Conservation (phyloP, 2,113 vertebrate genomes). For the Coturnix japonica region DNA sequence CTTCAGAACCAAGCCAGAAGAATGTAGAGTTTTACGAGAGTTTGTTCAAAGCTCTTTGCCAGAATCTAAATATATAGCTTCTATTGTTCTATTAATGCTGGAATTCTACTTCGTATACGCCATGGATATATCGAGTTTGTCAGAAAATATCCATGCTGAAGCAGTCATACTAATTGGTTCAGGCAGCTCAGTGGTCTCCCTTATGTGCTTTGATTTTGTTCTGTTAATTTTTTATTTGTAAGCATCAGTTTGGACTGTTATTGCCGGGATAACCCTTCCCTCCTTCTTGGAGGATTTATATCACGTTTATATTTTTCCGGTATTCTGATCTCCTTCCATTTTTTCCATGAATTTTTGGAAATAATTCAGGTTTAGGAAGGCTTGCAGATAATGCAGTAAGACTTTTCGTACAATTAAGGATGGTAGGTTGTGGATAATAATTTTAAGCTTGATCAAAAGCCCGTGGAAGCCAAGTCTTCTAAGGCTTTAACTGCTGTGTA, state of each 20-base stretch:
- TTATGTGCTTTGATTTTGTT: slow-evolving; percentile 35
- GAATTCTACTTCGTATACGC: slow-evolving; percentile 27
- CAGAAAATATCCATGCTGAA: slow-evolving; percentile 7
- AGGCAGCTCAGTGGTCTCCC: slow-evolving; percentile 41
- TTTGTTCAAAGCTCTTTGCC: slow-evolving; percentile 32
- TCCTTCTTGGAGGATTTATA: slow-evolving; percentile 29
- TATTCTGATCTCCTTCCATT: slow-evolving; percentile 12
- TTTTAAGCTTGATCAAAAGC: slow-evolving; percentile 58
- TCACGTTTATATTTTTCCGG: neutral
- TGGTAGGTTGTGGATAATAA: slow-evolving; percentile 26
- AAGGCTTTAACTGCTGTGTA: slow-evolving; percentile 45
- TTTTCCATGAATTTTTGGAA: slow-evolving; percentile 35
- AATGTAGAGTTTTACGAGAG: slow-evolving; percentile 47
- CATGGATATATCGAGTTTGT: slow-evolving; percentile 32
- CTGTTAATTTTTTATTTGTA: slow-evolving; percentile 47
- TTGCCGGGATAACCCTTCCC: neutral
- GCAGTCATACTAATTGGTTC: slow-evolving; percentile 36
- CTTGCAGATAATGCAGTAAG: slow-evolving; percentile 29
- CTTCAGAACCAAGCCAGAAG: slow-evolving; percentile 39
- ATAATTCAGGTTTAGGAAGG: slow-evolving; percentile 41
- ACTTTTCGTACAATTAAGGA: slow-evolving; percentile 37
- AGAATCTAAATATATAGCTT: slow-evolving; percentile 58
- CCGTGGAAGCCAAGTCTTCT: slow-evolving; percentile 50
- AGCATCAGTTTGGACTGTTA: slow-evolving; percentile 24
- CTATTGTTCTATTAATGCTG: slow-evolving; percentile 57